Base-by-base conservation (phyloP, 2,113 vertebrate species). In the Odocoileus virginianus region DNA sequence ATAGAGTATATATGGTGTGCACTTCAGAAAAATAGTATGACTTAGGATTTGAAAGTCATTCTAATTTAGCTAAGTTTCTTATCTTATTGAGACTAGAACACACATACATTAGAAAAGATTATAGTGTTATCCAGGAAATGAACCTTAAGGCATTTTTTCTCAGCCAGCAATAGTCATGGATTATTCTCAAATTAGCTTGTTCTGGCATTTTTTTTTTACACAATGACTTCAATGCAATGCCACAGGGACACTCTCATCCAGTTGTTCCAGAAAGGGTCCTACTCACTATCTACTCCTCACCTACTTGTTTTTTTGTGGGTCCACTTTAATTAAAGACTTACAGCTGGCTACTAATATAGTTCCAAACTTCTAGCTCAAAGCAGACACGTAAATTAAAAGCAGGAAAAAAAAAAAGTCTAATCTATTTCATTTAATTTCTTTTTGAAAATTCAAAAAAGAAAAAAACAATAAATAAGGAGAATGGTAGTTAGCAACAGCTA, bases 1-100 rank as follows among this genome's bases (percentile, higher is more conserved):
- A 98, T 84, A 98, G 98, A 98, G 95, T 97, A 97, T 97, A 98
- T 90, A 98, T 40, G 95, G 91, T 92, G 86, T 60, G 97, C 64
- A 85, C 87, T 58, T 94, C 90, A 97, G 97, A 95, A 90, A 97
- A 94, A 93, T 52, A 96, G 2, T 78, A 79, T 33, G 14, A 81
- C 45, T 76, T 40, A 40, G 40, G 40, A 40, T 40, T 4, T 40
- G 40, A 40, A 40, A 40, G 40, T 40, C 94, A 91, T 60, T 94
- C 87, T 95, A 92, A 45, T 50, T 67, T 81, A 94, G 58, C 52
- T 82, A n/a, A 17, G 71, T 58, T 83, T 94, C 90, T 94, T 83
- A 74, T 36, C 30, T 76, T 27, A 76, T 93, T 87, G 81, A 95
- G 89, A 89, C 94, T 71, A 97, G 91, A 93, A 55, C 27, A 93